Evolutionary conservation across 2,113 vertebrate species (phyloP), one percentile per base, ranked within the genome.

Genomic region (Rynchops niger): DNA sequence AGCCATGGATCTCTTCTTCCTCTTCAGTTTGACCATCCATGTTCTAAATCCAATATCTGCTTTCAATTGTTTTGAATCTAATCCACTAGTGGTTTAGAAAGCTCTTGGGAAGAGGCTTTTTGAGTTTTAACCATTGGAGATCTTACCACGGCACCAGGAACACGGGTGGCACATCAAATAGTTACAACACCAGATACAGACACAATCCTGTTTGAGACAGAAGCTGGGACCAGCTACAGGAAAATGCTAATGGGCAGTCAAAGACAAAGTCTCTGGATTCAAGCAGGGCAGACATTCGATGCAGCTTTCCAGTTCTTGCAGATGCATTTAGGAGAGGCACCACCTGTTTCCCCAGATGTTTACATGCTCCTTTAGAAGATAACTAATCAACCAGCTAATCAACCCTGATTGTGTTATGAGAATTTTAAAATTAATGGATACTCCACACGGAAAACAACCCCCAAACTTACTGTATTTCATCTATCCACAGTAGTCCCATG

Each of bases 351-450:
- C 38, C 79, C 94, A 90, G 91, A 93, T 92, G 77, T 70, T 85
- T 74, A 81, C 42, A 58, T 4, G 17, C 23, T 88, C 79, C 61
- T 93, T 90, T 79, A 73, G 62, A 86, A 86, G 52, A 70, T 17
- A 84, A 83, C 66, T 85, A 69, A 94, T 95, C 89, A 95, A 43
- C 38, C 81, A 89, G 47, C 53, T 94, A 91, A 93, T 95, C 93
- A 97, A 25, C 36, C 17, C 53, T 27, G 26, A 82, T 70, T 86
- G 82, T 76, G 70, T 61, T 55, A 63, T 8, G 22, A 81, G 65
- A 83, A 72, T 72, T 85, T 87, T 85, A 86, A 34, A 93, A 77
- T 94, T 90, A 95, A 43, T 34, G 27, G 66, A 70, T 87, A 91
- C 9, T 59, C 32, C 45, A 82, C 13, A 43, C 3, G 11, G 59